Percentiles rank a stretch among this genome's conserved stretches.
Evolutionary conservation across 2,113 vertebrate species (phyloP).

Genomic region (Ardeotis arabs): DNA sequence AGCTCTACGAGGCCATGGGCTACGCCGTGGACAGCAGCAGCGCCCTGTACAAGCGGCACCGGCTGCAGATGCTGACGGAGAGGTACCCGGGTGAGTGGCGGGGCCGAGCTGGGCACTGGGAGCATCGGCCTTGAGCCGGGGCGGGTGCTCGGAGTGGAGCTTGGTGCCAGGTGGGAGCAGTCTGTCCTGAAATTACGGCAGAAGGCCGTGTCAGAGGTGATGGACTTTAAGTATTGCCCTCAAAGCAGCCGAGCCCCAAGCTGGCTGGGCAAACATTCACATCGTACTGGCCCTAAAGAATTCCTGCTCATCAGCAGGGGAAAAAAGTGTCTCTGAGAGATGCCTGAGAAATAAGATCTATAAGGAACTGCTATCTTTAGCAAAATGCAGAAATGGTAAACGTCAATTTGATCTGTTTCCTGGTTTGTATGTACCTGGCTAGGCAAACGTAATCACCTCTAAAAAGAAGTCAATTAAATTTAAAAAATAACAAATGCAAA

Average conservation of each 20-base stretch:
- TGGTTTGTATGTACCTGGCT: not conserved
- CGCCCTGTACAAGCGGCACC: constrained; percentile 88
- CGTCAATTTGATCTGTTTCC: rapidly evolving
- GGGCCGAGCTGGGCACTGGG: not conserved
- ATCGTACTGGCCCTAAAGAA: rapidly evolving
- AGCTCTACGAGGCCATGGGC: constrained; percentile 86
- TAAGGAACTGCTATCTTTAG: not conserved
- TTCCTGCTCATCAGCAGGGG: not conserved
- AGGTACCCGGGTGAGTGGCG: constrained; percentile 81
- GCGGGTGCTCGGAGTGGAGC: not conserved
- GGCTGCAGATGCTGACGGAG: constrained; percentile 84
- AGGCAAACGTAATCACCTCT: not conserved
- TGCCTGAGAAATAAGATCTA: not conserved
- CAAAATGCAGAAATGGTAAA: not conserved
- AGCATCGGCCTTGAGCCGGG: not conserved
- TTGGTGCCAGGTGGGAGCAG: not conserved
- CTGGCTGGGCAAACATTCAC: rapidly evolving
- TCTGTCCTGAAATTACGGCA: not conserved
- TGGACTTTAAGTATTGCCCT: not conserved
- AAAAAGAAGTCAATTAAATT: not conserved
- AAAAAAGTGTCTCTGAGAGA: not conserved
- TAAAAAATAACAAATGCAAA: not conserved
- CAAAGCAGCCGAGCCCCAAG: not conserved
- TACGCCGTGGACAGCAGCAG: constrained; percentile 82
- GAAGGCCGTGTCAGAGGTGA: rapidly evolving